Conservation (phyloP, 2,113 vertebrate species). For the Parotia lawesii region DNA sequence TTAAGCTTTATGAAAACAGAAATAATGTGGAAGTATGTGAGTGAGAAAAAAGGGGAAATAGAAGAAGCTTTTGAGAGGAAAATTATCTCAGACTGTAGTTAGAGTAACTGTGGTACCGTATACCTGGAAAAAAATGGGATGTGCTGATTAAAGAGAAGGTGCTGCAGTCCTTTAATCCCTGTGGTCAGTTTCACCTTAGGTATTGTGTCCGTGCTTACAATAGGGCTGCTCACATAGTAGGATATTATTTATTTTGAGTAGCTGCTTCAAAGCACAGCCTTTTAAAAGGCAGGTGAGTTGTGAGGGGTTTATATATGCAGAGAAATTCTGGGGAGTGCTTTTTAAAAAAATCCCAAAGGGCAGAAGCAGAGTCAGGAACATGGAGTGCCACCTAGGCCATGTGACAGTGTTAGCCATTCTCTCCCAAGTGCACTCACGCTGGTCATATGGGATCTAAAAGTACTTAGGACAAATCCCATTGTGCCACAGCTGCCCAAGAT, state of each 20-base stretch:
- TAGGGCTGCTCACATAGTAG: not conserved
- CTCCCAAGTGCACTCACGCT: accelerated
- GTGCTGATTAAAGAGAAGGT: not conserved
- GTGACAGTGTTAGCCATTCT: accelerated
- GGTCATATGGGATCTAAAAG: accelerated
- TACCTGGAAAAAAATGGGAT: not conserved
- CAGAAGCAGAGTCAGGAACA: not conserved
- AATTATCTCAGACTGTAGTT: not conserved
- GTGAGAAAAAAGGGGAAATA: not conserved
- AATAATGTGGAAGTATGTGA: not conserved
- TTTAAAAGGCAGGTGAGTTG: not conserved
- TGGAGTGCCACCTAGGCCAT: not conserved
- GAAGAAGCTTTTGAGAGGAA: not conserved
- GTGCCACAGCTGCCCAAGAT: not conserved
- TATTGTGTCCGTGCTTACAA: not conserved
- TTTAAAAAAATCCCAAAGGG: not conserved
- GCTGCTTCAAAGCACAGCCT: not conserved
- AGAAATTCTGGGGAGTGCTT: not conserved
- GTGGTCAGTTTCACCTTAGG: not conserved
- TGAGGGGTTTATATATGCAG: not conserved
- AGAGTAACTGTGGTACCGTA: not conserved
- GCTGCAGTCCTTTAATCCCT: not conserved
- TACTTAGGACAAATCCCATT: not conserved
- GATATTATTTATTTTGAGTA: not conserved
- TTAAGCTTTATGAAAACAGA: not conserved